Base-by-base conservation (phyloP, 1,140 invertebrate species). In the Drosophila pectinifera region DNA sequence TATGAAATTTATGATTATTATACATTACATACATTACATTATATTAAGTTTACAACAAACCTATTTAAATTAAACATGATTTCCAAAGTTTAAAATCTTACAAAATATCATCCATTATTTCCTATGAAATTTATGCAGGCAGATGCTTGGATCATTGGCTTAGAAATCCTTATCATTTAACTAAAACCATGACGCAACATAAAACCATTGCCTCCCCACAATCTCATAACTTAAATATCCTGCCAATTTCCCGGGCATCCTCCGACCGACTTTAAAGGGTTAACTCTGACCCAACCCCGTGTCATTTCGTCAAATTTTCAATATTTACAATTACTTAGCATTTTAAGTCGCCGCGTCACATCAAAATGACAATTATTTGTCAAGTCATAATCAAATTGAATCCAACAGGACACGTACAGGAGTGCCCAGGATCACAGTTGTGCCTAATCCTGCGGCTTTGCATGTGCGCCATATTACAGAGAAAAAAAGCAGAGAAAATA, bases 271-370 rank as follows among this genome's bases (percentile, higher is more conserved):
- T 53, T 57, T 43, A 72, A 84, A 80, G 80, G 80, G 76, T 83
- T 68, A 62, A n/a, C n/a, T n/a, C n/a, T n/a, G n/a, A n/a, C n/a
- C n/a, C n/a, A n/a, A n/a, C n/a, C n/a, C n/a, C n/a, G n/a, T n/a
- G n/a, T n/a, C 13, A 31, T 67, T 64, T 61, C 48, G 43, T 64
- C 45, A 79, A 80, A 77, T 20, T 73, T 84, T 89, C 80, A 89
- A 89, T 89, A 89, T 89, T 89, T 89, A 90, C 84, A 89, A 89
- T 89, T 89, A 89, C 84, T 89, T 89, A 84, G 77, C 77, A 89
- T 84, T 80, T 84, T 74, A 83, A 88, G 80, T 84, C 84, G 80
- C 57, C 68, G 73, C 80, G 56, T 89, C 85, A 89, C 84, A 89
- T 89, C 80, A 84, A 78, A 78, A 80, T 84, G 84, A 89, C 84